Evolutionary conservation across 2,113 vertebrate species (phyloP).

Genomic region (Pampusana beccarii): DNA sequence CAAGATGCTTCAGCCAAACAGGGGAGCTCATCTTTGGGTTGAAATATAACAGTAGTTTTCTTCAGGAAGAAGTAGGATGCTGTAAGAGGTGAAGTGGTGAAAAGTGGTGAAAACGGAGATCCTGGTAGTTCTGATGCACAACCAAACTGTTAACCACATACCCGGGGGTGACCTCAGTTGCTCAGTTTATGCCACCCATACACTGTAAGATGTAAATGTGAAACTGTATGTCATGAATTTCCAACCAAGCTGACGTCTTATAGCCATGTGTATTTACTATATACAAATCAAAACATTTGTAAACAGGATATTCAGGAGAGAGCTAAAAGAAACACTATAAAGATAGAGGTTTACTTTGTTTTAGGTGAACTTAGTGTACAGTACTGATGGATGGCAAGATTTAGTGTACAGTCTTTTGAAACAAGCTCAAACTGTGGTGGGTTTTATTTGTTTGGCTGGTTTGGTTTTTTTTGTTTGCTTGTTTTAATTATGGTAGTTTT

Average conservation of each 20-base stretch:
- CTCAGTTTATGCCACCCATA: slow-evolving; percentile 38
- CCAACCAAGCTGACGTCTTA: slow-evolving; percentile 46
- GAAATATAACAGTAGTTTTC: not conserved
- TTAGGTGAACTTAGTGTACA: slow-evolving; percentile 9
- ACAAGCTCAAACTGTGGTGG: slow-evolving; percentile 33
- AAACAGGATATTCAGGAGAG: not conserved
- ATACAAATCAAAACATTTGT: slow-evolving; percentile 61
- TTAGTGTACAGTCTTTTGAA: slow-evolving; percentile 40
- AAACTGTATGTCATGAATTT: slow-evolving; percentile 8
- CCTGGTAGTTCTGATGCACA: not conserved
- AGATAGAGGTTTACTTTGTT: slow-evolving; percentile 8
- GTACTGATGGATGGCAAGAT: slow-evolving; percentile 52
- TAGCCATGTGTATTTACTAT: slow-evolving; percentile 47
- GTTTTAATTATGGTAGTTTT: slow-evolving; percentile 71
- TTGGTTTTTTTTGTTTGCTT: slow-evolving; percentile 25
- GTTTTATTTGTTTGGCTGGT: not conserved
- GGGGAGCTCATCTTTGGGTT: slow-evolving; percentile 42
- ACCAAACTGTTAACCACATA: not conserved
- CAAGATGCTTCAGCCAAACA: slow-evolving; percentile 63
- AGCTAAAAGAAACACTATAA: not conserved
- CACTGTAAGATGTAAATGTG: slow-evolving; percentile 3
- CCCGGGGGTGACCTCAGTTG: not conserved
- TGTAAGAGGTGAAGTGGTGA: not conserved
- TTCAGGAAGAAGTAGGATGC: slow-evolving; percentile 8
- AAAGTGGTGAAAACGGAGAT: not conserved